Evolutionary conservation across 2,888 invertebrate species (phyloP), one percentile per base, ranked within the genome.

Genomic region (Periphyllus acericola): DNA sequence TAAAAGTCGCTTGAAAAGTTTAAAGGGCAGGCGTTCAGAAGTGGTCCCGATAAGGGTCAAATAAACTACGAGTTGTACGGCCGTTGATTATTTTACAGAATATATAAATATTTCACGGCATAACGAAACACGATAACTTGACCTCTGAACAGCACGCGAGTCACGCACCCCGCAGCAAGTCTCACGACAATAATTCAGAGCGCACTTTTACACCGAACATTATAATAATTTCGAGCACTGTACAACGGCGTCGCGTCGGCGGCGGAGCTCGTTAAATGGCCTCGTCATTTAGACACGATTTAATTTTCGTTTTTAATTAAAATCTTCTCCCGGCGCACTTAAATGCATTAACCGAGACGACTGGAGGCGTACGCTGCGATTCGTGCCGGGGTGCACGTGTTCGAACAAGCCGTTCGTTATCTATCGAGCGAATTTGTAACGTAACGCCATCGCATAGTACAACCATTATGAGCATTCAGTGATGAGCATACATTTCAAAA

Each of bases 1-100:
- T 32, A 46, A 68, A 66, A 78, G 68, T 68, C 68, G 78, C 46
- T 68, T 32, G 84, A 78, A 85, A 85, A 85, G 84, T 85, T 85
- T 85, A 78, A 78, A 78, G 66, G 32, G 84, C n/a, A 46, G 66
- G 46, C 46, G 46, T 85, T 78, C 34, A 46, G 84, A 85, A 78
- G 68, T 68, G 76, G 3, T 75, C 11, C n/a, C 74, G 55, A 74
- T 34, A 82, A 82, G 68, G 32, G 71, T 55, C 55, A 34, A 74
- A 83, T 55, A 55, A 74, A 83, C 36, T n/a, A 55, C 11, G 66
- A 60, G n/a, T 14, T 71, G 46, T 82, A 71, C 29, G 32, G 25
- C 25, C 71, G 71, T 82, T 80, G 66, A 80, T 66, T 79, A 75
- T 75, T 75, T 46, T 5, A 40, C 40, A 25, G 36, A 11, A 40